A percentile compares a stretch with the other conserved stretches of the same genome.
Evolutionary conservation across 2,888 invertebrate genomes (phyloP).

Genomic region (Cataglyphis albicans): DNA sequence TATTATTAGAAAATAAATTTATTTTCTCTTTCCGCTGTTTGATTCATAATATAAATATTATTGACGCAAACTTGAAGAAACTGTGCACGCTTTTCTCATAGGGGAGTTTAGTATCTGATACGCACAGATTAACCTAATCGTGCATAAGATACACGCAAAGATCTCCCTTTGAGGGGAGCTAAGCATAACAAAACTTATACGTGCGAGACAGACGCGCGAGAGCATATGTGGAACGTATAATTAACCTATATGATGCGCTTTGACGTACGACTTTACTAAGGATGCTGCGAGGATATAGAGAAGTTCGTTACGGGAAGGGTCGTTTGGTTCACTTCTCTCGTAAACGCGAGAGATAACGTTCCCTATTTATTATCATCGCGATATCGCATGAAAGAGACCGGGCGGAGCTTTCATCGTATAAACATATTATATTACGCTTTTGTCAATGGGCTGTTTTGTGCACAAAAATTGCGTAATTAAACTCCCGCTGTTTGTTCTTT

Average conservation of each 20-base stretch:
- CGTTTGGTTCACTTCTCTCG: constrained; percentile 47
- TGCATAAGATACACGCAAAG: constrained; percentile 47
- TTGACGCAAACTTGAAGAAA: constrained; percentile 1
- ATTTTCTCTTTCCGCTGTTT: not conserved
- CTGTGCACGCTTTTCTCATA: not conserved
- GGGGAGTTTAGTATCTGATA: constrained; percentile 12
- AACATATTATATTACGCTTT: constrained; percentile 55
- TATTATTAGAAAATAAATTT: constrained; percentile 40
- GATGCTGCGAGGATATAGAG: constrained; percentile 26
- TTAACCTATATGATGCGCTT: constrained; percentile 66
- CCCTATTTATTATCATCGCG: constrained; percentile 50
- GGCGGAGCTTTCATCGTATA: constrained; percentile 46
- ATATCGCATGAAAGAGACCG: constrained; percentile 50
- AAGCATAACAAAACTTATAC: constrained; percentile 39
- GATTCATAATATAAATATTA: not conserved
- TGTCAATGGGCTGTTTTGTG: constrained; percentile 49
- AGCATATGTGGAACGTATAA: constrained; percentile 67
- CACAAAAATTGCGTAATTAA: constrained; percentile 55
- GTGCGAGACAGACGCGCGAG: constrained; percentile 37
- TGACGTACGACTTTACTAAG: constrained; percentile 55
- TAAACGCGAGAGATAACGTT: constrained; percentile 52
- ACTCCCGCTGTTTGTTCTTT: constrained; percentile 52
- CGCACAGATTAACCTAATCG: constrained; percentile 52
- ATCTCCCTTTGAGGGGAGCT: constrained; percentile 49
- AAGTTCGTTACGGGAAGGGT: constrained; percentile 25